Evolutionary conservation across 2,888 invertebrate genomes (phyloP), one percentile per base, ranked within the genome.

Genomic region (Congeria kusceri): DNA sequence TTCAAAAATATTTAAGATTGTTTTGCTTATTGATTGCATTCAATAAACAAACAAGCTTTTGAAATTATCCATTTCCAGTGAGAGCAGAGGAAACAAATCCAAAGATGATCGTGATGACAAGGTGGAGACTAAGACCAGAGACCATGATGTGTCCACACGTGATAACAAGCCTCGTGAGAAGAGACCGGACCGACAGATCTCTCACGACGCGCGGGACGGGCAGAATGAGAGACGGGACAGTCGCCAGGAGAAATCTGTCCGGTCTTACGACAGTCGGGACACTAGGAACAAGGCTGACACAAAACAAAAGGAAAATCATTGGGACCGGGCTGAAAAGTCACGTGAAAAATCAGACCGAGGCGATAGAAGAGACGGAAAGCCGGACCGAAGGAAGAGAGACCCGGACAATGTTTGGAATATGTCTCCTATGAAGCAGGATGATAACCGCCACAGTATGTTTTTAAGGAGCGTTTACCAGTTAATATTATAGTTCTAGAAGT

Each of bases 271-370:
- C 18, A 39, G 32, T 0, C 23, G 69, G 25, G 80, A 76, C 29
- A 23, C 61, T 32, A 76, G 64, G 27, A 39, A 71, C 3, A 79
- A 77, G 39, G 13, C 25, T 25, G 84, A 77, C 20, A 11, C 53
- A 15, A 70, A 57, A 32, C 68, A 75, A 46, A 59, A 64, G 28
- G 75, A 78, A 9, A 78, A 74, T 47, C 76, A 78, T 25, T 79
- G 71, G 67, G 79, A 77, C 3, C 78, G 59, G 11, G 77, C 74
- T 15, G 83, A 84, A 15, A 79, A 80, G 56, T 53, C 66, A 13
- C 46, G 67, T 11, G 84, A 77, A 20, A 73, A 77, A 23, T 53
- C 63, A 66, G 74, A 83, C 64, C 66, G 67, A 66, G 53, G 74
- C 23, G 80, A 86, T 66, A 59, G 72, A 53, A 46, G 61, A 20